Conservation (phyloP, 2,888 invertebrate species). For the Anthrax anthrax region DNA sequence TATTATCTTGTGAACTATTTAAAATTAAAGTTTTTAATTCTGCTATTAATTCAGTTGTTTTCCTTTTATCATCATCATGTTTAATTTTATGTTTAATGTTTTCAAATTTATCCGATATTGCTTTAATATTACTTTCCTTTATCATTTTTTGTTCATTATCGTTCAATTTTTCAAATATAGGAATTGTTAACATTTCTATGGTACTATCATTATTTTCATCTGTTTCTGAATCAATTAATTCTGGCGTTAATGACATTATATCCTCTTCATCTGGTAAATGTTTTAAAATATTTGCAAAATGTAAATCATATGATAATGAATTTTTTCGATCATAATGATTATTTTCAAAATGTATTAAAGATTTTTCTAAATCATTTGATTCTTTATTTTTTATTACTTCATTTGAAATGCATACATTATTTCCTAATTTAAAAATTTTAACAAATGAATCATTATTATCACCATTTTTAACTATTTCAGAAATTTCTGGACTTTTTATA, state of each 20-base stretch:
- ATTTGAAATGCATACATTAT: no score
- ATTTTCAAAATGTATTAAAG: no score
- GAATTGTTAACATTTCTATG: slow-evolving; percentile 20
- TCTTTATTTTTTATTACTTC: no score
- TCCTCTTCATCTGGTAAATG: slow-evolving; percentile 19
- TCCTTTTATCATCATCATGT: slow-evolving; percentile 7
- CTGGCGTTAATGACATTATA: slow-evolving; percentile 13
- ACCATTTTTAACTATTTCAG: no score
- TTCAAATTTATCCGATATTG: not conserved
- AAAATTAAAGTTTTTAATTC: slow-evolving; percentile 17
- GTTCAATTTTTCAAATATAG: slow-evolving; percentile 11
- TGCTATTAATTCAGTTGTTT: slow-evolving; percentile 16
- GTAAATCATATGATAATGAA: no score
- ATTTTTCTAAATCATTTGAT: no score
- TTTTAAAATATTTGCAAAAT: no score
- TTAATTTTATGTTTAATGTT: not conserved
- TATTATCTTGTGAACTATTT: slow-evolving; percentile 13
- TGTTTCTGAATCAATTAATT: slow-evolving; percentile 17
- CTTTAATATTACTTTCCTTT: no score
- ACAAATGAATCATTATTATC: no score
- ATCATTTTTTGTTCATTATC: not conserved
- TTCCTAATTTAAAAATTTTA: no score
- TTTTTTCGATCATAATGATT: no score
- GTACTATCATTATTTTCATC: slow-evolving; percentile 19
- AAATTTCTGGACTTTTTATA: no score